Base-by-base conservation (phyloP, 2,888 invertebrate genomes). In the Drosophila formosana region DNA sequence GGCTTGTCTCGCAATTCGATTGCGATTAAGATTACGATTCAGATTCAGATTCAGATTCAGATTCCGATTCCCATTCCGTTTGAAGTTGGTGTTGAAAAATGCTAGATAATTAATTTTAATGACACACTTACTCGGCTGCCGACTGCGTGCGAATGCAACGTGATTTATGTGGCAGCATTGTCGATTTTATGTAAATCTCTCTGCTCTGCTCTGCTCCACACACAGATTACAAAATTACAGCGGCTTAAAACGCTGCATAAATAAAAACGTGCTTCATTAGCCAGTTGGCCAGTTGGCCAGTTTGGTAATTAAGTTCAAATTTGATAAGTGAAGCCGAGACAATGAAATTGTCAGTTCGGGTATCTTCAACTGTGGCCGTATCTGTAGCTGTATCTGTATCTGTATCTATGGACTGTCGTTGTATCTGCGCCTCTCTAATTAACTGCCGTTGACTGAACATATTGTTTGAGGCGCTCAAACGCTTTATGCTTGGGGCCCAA, bases 71-170 rank as follows among this genome's bases (percentile, higher is more conserved):
- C 13, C 26, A 25, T 11, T 34, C 4, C 1, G 28, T 30, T 51
- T 13, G 41, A 37, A 45, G 34, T 26, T 50, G 68, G 85, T 68
- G 89, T 76, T 86, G 77, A 73, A 73, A 82, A 75, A 73, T 71
- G 75, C 71, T 79, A 75, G 82, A 85, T 85, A 85, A 85, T 89
- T 85, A 88, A 89, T 89, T 85, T 85, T 85, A 89, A 85, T 85
- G 88, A 77, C 88, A 85, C 87, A 82, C 82, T 71, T 51, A 64
- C 47, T 13, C 34, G 62, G 37, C 77, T 68, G 72, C 62, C 34
- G 58, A 28, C 53, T 13, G 39, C 39, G n/a, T 62, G 49, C 68
- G 73, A 89, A 88, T 82, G 89, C 86, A 82, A 88, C 80, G 71
- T 85, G 89, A 85, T 85, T 85, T 85, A 88, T 89, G 89, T 37